Evolutionary conservation across 2,113 vertebrate species (phyloP).

Genomic region (Alexandromys fortis): DNA sequence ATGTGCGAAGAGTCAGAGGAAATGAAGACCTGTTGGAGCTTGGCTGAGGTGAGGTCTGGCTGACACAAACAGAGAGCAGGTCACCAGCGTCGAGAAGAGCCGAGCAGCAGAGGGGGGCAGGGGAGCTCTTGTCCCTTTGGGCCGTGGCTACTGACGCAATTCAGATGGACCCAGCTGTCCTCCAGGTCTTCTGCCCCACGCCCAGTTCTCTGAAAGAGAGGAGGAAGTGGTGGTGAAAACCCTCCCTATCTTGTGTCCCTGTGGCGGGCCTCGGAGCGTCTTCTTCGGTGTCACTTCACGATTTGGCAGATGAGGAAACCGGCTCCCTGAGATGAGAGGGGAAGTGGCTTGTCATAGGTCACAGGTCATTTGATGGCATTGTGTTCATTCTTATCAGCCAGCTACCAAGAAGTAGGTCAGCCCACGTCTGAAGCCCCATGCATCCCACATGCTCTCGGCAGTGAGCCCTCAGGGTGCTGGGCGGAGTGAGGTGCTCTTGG

Average conservation of each 20-base stretch:
- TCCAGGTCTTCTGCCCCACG: neutral
- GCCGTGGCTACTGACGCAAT: neutral
- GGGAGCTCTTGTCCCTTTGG: neutral
- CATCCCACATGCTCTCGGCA: neutral
- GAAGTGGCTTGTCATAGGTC: slow-evolving; percentile 49
- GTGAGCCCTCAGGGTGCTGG: rapidly evolving
- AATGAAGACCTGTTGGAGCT: neutral
- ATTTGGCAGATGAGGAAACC: slow-evolving; percentile 56
- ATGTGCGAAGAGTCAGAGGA: slow-evolving; percentile 59
- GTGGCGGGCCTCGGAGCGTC: neutral
- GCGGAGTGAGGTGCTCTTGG: neutral
- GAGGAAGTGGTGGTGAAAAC: slow-evolving; percentile 71
- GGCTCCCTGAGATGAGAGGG: neutral
- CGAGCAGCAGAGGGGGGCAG: rapidly evolving
- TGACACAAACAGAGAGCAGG: neutral
- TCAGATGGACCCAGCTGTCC: neutral
- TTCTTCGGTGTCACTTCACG: slow-evolving; percentile 46
- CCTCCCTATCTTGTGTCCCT: slow-evolving; percentile 1
- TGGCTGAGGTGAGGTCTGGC: neutral
- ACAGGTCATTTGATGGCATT: neutral
- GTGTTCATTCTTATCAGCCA: neutral
- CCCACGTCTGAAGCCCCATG: rapidly evolving
- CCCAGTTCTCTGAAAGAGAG: slow-evolving; percentile 71
- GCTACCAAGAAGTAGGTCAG: neutral
- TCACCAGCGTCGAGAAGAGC: neutral